These are phyloP conservation scores for Pseudorhombus dupliciocellatus DNA, from an alignment of 2,113 vertebrate species.

Conservation along the genomic window DNA sequence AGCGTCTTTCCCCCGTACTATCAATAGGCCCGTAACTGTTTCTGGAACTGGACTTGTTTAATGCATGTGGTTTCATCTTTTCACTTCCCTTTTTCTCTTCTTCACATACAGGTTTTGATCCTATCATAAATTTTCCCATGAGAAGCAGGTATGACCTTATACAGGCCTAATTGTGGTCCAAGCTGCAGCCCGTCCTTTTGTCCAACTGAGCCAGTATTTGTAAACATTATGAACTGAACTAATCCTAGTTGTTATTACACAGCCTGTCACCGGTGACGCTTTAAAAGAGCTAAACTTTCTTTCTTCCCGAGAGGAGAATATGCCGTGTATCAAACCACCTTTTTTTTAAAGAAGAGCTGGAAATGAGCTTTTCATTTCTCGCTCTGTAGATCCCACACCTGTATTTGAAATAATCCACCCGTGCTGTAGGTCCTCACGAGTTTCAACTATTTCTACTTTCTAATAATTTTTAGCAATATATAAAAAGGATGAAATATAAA, in stretches of 20 bases:
- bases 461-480: conserved; percentile 21
- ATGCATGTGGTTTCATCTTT: background rate
- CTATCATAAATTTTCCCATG: background rate
- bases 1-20: background rate
- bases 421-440: background rate
- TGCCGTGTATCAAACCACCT: background rate
- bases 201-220: conserved; percentile 40
- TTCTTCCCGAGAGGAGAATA: background rate
- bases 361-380: conserved; percentile 19
- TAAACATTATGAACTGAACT: conserved; percentile 25
- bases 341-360: background rate
- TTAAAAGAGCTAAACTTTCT: conserved; percentile 7
- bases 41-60: background rate
- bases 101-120: background rate
- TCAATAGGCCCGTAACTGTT: background rate
- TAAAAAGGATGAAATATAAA: background rate
- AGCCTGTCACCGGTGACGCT: background rate
- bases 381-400: background rate
- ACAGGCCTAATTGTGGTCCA: background rate
- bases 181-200: background rate
- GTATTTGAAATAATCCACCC: background rate
- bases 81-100: background rate
- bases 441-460: conserved; percentile 9
- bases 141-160: background rate
- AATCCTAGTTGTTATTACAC: conserved; percentile 16